phyloP scores from a whole-genome alignment of 2,797 vertebrate genomes.

The Myripristis murdjan region DNA sequence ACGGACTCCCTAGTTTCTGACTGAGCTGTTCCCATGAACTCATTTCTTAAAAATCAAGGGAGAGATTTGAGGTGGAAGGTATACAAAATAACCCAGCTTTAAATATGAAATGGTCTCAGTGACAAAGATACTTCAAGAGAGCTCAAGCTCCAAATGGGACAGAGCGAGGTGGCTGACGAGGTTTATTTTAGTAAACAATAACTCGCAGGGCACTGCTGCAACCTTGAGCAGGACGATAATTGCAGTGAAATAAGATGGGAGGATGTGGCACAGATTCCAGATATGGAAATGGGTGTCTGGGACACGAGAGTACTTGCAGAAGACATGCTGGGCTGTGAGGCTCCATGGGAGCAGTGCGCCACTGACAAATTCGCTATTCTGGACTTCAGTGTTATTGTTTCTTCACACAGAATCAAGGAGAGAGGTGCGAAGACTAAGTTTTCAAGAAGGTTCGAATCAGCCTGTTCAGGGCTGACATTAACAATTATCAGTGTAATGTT shows the following conservation, averaged over 20 bases:
- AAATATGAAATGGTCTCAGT: background rate
- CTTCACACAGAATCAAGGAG: too few relatives aligned
- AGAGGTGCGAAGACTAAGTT: background rate
- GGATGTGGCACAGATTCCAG: constrained; percentile 14
- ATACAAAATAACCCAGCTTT: background rate
- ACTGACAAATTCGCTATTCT: too few relatives aligned
- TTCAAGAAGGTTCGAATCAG: background rate
- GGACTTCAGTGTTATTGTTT: too few relatives aligned
- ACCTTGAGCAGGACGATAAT: constrained; percentile 10
- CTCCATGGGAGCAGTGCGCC: too few relatives aligned
- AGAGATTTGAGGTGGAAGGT: too few relatives aligned
- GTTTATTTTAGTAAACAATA: constrained; percentile 21
- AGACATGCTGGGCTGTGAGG: background rate
- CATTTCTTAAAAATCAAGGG: too few relatives aligned
- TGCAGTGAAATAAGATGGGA: background rate
- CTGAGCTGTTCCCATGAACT: too few relatives aligned
- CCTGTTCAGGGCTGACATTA: background rate
- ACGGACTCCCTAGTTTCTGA: too few relatives aligned
- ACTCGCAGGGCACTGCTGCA: background rate
- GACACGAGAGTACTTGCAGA: background rate
- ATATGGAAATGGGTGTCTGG: constrained; percentile 11
- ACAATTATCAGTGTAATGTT: background rate
- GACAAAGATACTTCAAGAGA: background rate
- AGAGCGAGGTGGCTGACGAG: background rate
- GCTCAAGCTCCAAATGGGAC: constrained; percentile 19